Conservation (phyloP, 2,888 invertebrate genomes). For the Metalampra italica region DNA sequence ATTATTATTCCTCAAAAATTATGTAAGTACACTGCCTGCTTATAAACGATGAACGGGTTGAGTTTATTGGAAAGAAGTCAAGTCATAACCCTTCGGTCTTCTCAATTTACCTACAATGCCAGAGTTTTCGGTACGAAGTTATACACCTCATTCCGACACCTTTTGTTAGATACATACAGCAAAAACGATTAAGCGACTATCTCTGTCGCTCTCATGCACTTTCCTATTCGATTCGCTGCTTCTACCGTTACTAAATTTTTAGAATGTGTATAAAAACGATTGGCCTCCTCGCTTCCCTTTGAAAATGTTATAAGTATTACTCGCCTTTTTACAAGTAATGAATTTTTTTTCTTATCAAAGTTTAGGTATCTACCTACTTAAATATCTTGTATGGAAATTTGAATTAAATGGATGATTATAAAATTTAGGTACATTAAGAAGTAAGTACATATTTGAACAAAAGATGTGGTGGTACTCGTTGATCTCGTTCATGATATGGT, state of each 20-base stretch:
- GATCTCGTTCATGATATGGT: no score
- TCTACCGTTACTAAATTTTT: slow-evolving; percentile 48
- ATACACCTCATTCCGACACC: slow-evolving; percentile 7
- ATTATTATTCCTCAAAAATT: no score
- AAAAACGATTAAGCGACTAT: slow-evolving; percentile 26
- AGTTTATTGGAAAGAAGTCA: no score
- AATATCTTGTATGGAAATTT: background rate
- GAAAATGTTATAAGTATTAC: slow-evolving; percentile 38
- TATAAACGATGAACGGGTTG: no score
- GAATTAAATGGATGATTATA: background rate
- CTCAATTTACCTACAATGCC: background rate
- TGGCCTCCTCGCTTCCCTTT: slow-evolving; percentile 41
- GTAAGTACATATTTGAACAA: no score
- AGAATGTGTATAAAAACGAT: slow-evolving; percentile 61
- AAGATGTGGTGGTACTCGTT: no score
- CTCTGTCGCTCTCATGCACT: slow-evolving; percentile 24
- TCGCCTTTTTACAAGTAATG: slow-evolving; percentile 26
- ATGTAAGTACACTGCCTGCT: no score
- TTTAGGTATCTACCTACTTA: background rate
- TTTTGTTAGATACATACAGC: slow-evolving; percentile 32
- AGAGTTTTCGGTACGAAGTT: background rate
- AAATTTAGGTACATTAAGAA: no score
- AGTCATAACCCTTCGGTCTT: background rate
- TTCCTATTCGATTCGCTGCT: slow-evolving; percentile 13
- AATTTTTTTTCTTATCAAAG: slow-evolving; percentile 26